Conservation (phyloP, 64 coral and sea anemone genomes). For the Hydrozoanthus tunicans region DNA sequence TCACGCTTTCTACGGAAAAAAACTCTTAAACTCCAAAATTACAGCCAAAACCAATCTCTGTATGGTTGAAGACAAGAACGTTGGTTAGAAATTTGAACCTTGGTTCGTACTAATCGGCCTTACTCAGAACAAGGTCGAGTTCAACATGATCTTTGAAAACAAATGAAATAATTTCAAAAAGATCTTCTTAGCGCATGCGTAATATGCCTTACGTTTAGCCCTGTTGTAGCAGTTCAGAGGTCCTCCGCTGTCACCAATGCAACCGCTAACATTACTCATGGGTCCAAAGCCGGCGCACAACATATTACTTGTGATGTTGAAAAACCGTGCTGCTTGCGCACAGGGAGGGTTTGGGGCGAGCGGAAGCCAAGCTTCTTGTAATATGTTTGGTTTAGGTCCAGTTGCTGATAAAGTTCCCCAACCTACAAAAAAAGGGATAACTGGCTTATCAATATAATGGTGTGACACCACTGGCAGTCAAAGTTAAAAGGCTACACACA, state of each 20-base stretch:
- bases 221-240: conserved; percentile 18
- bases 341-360: background rate
- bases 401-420: conserved; percentile 16
- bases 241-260: conserved; percentile 41
- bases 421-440: background rate
- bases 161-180: no score
- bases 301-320: conserved; percentile 45
- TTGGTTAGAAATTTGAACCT: no score
- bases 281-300: conserved; percentile 38
- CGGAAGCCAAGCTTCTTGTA: conserved; percentile 39
- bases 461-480: no score
- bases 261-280: conserved; percentile 40
- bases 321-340: conserved; percentile 9
- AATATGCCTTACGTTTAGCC: background rate
- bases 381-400: conserved; percentile 35
- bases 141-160: no score
- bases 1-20: no score
- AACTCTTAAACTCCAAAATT: no score
- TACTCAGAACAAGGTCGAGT: no score
- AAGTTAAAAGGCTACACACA: no score
- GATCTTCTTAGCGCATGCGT: background rate
- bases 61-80: no score
- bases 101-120: no score
- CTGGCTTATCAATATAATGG: no score
- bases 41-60: no score